Evolutionary conservation across 2,113 vertebrate genomes (phyloP).

Genomic region (Siniperca chuatsi): DNA sequence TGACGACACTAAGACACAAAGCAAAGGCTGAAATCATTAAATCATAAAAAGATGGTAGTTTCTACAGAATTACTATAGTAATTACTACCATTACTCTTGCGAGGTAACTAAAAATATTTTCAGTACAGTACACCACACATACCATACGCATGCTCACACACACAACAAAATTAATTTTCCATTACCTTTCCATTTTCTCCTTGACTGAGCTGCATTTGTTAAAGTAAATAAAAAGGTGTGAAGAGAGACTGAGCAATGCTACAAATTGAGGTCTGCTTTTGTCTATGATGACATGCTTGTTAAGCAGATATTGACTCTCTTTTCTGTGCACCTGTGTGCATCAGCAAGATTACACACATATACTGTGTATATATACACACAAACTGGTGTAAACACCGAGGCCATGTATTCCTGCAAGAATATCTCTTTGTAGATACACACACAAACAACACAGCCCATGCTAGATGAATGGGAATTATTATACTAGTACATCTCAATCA

Average conservation of each 20-base stretch:
- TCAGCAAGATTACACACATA: constrained; percentile 40
- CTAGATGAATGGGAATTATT: background rate
- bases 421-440: background rate
- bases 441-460: background rate
- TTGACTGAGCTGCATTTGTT: constrained; percentile 53
- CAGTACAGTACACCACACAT: constrained; percentile 7
- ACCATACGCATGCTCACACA: background rate
- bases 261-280: constrained; percentile 40
- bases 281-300: constrained; percentile 29
- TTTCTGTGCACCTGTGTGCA: background rate
- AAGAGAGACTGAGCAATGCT: constrained; percentile 26
- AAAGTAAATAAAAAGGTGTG: constrained; percentile 36
- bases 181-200: constrained; percentile 68
- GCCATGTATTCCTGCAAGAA: background rate
- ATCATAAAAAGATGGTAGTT: background rate
- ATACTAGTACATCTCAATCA: background rate
- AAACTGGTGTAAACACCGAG: background rate
- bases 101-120: background rate
- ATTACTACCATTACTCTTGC: background rate
- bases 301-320: constrained; percentile 43
- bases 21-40: background rate
- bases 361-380: background rate
- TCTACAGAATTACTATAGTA: background rate
- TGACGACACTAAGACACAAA: background rate
- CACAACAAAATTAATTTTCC: constrained; percentile 39